These are phyloP conservation scores for Muntiacus reevesi DNA, from an alignment of 2,113 vertebrate species.

Conservation along the genomic window DNA sequence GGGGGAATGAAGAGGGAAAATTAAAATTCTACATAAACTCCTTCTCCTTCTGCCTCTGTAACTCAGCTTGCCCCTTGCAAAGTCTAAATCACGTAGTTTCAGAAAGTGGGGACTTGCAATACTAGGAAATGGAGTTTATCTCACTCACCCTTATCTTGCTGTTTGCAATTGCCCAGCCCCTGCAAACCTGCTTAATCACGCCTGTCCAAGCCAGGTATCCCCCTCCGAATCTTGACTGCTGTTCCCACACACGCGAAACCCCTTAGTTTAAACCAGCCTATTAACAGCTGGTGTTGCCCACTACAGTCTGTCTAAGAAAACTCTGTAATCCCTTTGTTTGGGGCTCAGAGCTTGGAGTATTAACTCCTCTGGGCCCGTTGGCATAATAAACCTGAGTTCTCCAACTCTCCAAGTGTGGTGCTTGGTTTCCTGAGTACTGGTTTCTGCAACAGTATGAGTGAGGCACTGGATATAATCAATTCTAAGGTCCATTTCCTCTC, in stretches of 20 bases:
- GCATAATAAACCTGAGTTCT: neutral
- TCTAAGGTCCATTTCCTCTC: neutral
- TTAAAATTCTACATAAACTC: neutral
- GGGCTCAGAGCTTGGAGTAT: neutral
- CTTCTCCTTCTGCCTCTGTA: neutral
- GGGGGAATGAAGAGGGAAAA: neutral
- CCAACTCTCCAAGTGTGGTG: neutral
- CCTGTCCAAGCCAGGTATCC: neutral
- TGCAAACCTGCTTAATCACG: neutral
- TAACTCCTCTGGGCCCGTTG: neutral
- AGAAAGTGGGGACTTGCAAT: neutral
- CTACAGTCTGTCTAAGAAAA: neutral
- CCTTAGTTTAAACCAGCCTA: neutral
- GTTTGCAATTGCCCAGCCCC: neutral
- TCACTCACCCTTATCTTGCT: neutral
- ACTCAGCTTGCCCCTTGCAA: neutral
- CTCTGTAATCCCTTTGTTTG: neutral
- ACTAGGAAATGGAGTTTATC: neutral
- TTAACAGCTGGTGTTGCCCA: neutral
- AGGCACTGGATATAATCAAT: neutral
- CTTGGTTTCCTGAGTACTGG: neutral
- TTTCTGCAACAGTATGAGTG: neutral
- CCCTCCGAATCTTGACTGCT: neutral
- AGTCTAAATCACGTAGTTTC: neutral
- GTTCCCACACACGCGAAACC: rapidly evolving